Percentiles rank a stretch among this genome's conserved stretches.
Conservation (phyloP, 2,888 invertebrate species). For the Chloroclystis v-ata region DNA sequence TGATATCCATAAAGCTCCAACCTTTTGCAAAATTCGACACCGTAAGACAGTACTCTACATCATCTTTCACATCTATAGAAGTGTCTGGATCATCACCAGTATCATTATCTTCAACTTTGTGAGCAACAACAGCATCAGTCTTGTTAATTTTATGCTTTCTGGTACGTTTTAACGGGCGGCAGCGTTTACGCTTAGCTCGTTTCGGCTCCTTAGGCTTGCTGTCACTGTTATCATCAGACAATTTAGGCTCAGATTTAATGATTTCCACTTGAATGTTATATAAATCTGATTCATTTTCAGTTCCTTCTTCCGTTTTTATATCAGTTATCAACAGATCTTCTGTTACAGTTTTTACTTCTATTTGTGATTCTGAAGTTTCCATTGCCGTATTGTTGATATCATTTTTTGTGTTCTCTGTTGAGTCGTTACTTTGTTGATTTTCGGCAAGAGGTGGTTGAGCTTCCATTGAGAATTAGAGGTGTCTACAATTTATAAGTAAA, state of each 20-base stretch:
- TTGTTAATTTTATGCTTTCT: not conserved
- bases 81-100: not conserved
- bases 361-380: not conserved
- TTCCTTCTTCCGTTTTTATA: not conserved
- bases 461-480: not conserved
- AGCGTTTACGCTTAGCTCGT: slow-evolving; percentile 2
- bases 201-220: not conserved
- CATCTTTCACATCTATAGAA: slow-evolving; percentile 12
- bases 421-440: not conserved
- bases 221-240: not conserved
- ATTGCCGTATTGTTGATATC: not conserved
- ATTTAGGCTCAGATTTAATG: not conserved
- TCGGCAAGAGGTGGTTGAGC: not conserved
- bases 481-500: not conserved
- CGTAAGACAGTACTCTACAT: slow-evolving; percentile 26
- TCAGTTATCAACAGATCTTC: too few relatives aligned
- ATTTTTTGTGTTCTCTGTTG: not conserved
- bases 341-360: not conserved
- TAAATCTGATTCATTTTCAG: too few relatives aligned
- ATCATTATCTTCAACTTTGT: not conserved
- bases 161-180: slow-evolving; percentile 1
- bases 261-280: too few relatives aligned
- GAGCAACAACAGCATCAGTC: not conserved
- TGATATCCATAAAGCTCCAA: slow-evolving; percentile 35
- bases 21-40: slow-evolving; percentile 34